A percentile compares a stretch with the other conserved stretches of the same genome.
phyloP scores from a whole-genome alignment of 2,113 vertebrate species.

The Motacilla tschutschensis region DNA sequence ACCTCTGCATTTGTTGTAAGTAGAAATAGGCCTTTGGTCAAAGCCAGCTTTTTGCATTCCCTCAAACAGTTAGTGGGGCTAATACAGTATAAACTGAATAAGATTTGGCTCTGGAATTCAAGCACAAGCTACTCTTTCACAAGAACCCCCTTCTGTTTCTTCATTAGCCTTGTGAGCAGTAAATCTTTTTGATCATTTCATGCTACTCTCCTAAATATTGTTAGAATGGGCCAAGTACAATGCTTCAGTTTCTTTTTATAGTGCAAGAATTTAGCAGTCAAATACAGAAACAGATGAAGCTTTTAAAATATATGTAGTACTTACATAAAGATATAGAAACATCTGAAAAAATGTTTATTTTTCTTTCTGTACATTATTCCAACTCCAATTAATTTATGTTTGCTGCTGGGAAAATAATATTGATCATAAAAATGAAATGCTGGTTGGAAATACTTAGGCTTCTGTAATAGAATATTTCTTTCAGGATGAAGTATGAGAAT shows the following conservation, averaged over 20 bases:
- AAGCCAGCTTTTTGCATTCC: neutral
- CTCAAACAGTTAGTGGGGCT: neutral
- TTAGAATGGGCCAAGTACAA: neutral
- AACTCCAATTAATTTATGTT: neutral
- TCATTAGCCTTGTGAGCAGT: neutral
- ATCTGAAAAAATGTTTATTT: neutral
- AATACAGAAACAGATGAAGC: slow-evolving; percentile 9
- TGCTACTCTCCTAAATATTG: neutral
- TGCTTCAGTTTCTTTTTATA: neutral
- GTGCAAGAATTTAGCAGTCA: neutral
- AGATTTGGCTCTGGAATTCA: neutral
- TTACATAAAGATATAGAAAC: neutral
- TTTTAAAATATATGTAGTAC: neutral
- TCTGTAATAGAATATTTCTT: neutral
- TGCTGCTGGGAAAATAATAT: neutral
- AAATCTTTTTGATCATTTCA: neutral
- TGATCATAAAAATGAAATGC: slow-evolving; percentile 22
- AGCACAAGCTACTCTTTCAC: neutral
- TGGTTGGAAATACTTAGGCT: neutral
- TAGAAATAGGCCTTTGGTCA: neutral
- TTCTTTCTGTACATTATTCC: neutral
- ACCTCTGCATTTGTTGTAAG: neutral
- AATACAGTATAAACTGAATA: neutral
- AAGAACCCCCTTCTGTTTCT: neutral
- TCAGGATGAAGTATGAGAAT: slow-evolving; percentile 27